Percentiles rank a stretch among this genome's conserved stretches.
Evolutionary conservation across 2,888 invertebrate genomes (phyloP).

Genomic region (Oscheius myriophilus): DNA sequence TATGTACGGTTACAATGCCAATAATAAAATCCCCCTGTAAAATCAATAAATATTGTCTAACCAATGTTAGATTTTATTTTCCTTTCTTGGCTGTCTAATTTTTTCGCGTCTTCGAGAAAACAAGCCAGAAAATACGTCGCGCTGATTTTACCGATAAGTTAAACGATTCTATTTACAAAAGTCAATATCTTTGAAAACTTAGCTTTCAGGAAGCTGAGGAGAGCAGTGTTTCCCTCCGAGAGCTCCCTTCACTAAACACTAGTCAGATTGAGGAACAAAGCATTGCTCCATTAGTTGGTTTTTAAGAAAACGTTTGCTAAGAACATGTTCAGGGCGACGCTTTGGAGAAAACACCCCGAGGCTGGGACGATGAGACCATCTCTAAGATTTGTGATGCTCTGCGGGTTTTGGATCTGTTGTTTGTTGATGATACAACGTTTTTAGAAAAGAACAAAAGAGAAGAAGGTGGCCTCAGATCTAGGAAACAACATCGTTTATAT

Average conservation of each 20-base stretch:
- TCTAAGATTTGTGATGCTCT: conserved; percentile 3
- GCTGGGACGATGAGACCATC: conserved; percentile 5
- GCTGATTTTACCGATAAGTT: too few relatives aligned
- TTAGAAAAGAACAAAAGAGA: conserved; percentile 4
- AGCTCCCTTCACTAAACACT: conserved; percentile 8
- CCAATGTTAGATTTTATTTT: too few relatives aligned
- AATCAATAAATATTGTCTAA: too few relatives aligned
- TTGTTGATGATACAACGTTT: background rate
- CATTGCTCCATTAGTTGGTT: conserved; percentile 2
- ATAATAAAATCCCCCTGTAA: too few relatives aligned
- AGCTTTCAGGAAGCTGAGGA: conserved; percentile 20
- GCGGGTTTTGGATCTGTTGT: conserved; percentile 1
- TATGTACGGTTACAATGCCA: too few relatives aligned
- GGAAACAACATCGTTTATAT: conserved; percentile 10
- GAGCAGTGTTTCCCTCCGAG: conserved; percentile 19
- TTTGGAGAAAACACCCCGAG: background rate
- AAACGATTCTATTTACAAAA: too few relatives aligned
- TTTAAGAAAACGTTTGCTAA: background rate
- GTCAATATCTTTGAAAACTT: too few relatives aligned
- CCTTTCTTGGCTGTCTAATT: too few relatives aligned
- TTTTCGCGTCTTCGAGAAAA: too few relatives aligned
- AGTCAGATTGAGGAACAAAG: conserved; percentile 11
- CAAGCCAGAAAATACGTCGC: too few relatives aligned
- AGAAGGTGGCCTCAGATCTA: background rate
- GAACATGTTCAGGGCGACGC: conserved; percentile 4